Evolutionary conservation across 2,113 vertebrate genomes (phyloP).

Genomic region (Sinocyclocheilus rhinocerous): DNA sequence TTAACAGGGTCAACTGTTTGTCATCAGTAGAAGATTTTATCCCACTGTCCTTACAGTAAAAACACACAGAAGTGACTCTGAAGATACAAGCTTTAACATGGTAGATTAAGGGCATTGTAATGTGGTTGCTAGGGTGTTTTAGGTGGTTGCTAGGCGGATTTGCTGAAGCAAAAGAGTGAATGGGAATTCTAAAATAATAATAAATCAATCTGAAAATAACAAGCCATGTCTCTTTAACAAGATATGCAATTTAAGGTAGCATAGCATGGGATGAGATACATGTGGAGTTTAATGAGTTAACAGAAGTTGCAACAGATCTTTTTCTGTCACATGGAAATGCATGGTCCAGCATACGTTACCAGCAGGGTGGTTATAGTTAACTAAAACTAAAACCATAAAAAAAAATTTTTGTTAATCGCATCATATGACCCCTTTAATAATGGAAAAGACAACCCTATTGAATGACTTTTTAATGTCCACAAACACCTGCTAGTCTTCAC

Average conservation of each 20-base stretch:
- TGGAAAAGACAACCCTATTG: not conserved
- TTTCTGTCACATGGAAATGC: too few species aligned
- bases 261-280: not conserved
- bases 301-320: not conserved
- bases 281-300: not conserved
- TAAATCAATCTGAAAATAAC: not conserved
- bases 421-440: not conserved
- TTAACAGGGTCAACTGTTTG: not conserved
- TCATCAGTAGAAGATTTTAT: not conserved
- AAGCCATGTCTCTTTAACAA: not conserved
- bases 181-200: not conserved
- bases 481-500: not conserved
- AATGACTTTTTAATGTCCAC: not conserved
- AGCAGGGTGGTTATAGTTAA: too few species aligned
- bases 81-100: not conserved
- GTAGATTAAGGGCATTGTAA: not conserved
- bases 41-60: not conserved
- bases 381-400: too few species aligned
- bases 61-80: not conserved
- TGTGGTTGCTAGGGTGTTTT: not conserved
- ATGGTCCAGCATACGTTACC: too few species aligned
- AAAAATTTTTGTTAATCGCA: too few species aligned
- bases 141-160: not conserved
- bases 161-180: not conserved
- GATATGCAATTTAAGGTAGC: not conserved